A percentile compares a stretch with the other conserved stretches of the same genome.
Evolutionary conservation across 2,797 vertebrate genomes (phyloP).

Genomic region (Sebastes trivittatus): DNA sequence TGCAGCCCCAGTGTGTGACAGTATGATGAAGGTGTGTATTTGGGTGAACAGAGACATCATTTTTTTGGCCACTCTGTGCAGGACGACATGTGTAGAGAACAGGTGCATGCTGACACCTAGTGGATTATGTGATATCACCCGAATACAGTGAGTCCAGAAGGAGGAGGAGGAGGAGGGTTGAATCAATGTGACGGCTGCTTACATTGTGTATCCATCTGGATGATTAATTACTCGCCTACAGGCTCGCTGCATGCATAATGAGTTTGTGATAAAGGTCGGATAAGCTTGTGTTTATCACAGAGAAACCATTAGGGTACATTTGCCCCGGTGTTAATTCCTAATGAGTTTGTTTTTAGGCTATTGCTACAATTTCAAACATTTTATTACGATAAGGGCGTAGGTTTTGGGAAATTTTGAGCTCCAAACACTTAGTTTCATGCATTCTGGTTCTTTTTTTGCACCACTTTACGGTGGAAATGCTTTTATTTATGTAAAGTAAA

Average conservation of each 20-base stretch:
- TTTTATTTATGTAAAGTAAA: background rate
- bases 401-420: no score
- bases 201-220: conserved; percentile 16
- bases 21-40: background rate
- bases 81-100: background rate
- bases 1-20: background rate
- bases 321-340: conserved; percentile 3
- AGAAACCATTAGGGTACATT: conserved; percentile 3
- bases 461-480: background rate
- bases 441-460: no score
- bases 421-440: no score
- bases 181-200: background rate
- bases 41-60: background rate
- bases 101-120: conserved; percentile 69
- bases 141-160: no score
- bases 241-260: conserved; percentile 40
- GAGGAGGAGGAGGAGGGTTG: background rate
- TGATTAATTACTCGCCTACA: conserved; percentile 46
- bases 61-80: background rate
- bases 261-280: conserved; percentile 13
- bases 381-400: background rate
- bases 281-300: conserved; percentile 8
- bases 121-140: conserved; percentile 26
- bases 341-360: background rate
- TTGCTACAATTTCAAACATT: background rate